Evolutionary conservation across 1,140 invertebrate genomes (phyloP).

Genomic region (Drosophila pandora): DNA sequence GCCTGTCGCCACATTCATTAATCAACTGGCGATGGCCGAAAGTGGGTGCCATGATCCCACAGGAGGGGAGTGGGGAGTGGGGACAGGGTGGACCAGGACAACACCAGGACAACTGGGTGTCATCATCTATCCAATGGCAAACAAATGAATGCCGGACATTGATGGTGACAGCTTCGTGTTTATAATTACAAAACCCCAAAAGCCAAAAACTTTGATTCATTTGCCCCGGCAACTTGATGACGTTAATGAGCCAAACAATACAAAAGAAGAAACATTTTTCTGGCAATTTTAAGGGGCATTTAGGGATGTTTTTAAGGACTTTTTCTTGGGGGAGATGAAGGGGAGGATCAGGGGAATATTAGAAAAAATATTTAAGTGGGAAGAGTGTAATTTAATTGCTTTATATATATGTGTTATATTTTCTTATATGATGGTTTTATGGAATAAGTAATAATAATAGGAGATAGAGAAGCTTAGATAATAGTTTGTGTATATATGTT

Average conservation of each 20-base stretch:
- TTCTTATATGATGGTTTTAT: no score
- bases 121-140: constrained; percentile 44
- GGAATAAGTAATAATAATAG: no score
- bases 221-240: constrained; percentile 1
- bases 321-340: neutral
- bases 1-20: constrained; percentile 56
- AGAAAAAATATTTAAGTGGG: neutral
- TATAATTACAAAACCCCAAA: constrained; percentile 60
- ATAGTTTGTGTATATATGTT: no score
- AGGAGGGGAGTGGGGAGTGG: neutral
- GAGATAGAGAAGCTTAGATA: no score
- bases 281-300: neutral
- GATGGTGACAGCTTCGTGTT: constrained; percentile 58
- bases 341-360: no score
- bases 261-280: neutral
- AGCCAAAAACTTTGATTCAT: constrained; percentile 54
- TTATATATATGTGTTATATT: neutral
- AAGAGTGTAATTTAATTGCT: neutral
- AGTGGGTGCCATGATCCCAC: neutral
- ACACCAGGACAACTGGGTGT: constrained; percentile 1
- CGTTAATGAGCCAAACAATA: constrained; percentile 2
- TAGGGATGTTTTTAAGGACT: neutral
- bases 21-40: constrained; percentile 34
- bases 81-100: neutral
- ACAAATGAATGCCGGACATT: constrained; percentile 55